Conservation (phyloP, 2,113 vertebrate species). For the Cyrtonyx montezumae region DNA sequence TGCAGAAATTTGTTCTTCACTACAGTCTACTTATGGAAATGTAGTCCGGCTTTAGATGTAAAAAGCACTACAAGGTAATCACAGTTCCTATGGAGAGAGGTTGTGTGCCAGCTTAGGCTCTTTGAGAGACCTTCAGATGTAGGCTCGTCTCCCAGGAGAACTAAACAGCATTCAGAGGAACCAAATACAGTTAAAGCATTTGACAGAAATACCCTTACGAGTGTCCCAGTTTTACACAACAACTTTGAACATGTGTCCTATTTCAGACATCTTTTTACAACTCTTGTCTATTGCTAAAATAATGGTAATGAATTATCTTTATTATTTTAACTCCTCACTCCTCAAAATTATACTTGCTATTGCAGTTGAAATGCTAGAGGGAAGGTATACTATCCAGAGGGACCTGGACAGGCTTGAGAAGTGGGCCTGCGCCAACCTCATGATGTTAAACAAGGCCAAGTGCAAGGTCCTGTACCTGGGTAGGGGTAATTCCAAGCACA, state of each 20-base stretch:
- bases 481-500: no score
- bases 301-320: neutral
- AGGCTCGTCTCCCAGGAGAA: neutral
- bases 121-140: neutral
- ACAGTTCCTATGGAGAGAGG: neutral
- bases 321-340: neutral
- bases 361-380: neutral
- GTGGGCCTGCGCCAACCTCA: no score
- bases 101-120: neutral
- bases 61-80: neutral
- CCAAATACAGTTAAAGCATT: neutral
- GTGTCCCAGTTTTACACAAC: neutral
- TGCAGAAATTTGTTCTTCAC: neutral
- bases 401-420: no score
- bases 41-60: neutral
- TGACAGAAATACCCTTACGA: neutral
- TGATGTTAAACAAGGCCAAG: no score
- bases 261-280: neutral
- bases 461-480: no score
- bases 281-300: neutral
- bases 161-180: neutral
- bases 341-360: neutral
- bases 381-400: no score
- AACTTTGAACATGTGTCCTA: no score
- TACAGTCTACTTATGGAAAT: neutral